These are phyloP conservation scores for Zygothrica quintamaculata DNA, from an alignment of 2,888 invertebrate genomes.

Conservation along the genomic window DNA sequence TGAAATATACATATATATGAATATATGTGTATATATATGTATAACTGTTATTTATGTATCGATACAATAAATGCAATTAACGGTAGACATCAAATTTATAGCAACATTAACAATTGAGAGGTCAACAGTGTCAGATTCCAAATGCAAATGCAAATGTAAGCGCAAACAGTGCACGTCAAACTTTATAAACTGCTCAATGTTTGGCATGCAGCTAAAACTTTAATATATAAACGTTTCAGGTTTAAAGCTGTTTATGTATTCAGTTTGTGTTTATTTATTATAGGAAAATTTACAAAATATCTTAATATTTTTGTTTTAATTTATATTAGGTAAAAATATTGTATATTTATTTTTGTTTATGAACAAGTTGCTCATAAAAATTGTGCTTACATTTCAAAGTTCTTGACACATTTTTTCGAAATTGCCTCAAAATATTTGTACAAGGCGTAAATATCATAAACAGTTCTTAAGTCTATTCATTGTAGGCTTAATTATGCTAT, in stretches of 20 bases:
- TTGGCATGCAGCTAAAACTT: not conserved
- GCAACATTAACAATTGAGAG: slow-evolving; percentile 39
- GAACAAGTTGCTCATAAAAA: not conserved
- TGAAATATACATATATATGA: no score
- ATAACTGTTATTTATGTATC: slow-evolving; percentile 54
- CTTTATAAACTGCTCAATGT: slow-evolving; percentile 7
- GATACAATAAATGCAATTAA: slow-evolving; percentile 52
- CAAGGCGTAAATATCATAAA: not conserved
- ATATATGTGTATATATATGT: slow-evolving; percentile 31
- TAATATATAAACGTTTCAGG: slow-evolving; percentile 1
- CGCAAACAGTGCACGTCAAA: slow-evolving; percentile 20
- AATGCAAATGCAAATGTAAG: slow-evolving; percentile 33
- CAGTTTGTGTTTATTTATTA: no score
- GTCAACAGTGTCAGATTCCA: slow-evolving; percentile 46
- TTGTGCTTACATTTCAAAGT: not conserved
- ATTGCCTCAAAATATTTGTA: not conserved
- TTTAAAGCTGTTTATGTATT: no score
- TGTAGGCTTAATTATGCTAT: not conserved
- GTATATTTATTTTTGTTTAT: no score
- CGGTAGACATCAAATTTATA: slow-evolving; percentile 30
- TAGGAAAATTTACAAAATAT: no score
- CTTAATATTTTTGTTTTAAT: no score
- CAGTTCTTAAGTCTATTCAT: not conserved
- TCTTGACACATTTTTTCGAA: slow-evolving; percentile 21
- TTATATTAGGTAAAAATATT: no score